Evolutionary conservation across 2,888 invertebrate species (phyloP), one percentile per base, ranked within the genome.

Genomic region (Diplolepis rosae): DNA sequence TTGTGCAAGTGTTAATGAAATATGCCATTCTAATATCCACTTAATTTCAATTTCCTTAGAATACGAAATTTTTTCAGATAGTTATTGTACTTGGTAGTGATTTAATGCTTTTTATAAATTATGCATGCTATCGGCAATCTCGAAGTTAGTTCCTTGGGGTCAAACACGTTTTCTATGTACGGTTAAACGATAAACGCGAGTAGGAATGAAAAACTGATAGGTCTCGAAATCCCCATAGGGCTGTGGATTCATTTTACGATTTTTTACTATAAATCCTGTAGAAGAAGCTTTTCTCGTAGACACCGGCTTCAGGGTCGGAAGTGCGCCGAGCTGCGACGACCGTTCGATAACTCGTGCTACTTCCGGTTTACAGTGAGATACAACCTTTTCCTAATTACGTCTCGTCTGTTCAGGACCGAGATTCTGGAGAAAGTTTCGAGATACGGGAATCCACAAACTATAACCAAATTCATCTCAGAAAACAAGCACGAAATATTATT

Each of bases 281-380:
- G 45, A 45, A 45, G 65, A 71, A 75, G 69, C 68, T 71, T 48
- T 56, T 28, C 50, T 42, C 66, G 32, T 67, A 71, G 72, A 75
- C 71, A 70, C 73, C 70, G 72, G 72, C 69, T 76, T 48, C 66
- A 69, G 71, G 76, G 77, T 75, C 72, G 80, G 80, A 81, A 81
- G 76, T 77, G 66, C 69, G 65, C 72, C 51, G 45, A 51, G 67
- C 67, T 71, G 24, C 73, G 71, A 78, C 72, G 77, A 76, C 77
- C 77, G 73, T 79, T 80, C 79, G 77, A 81, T 80, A 81, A 81
- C 77, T 75, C 79, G 72, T 75, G 74, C 78, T 78, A 77, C 78
- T 80, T 80, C 81, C 79, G 80, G 72, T 75, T 71, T 72, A 79
- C 76, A 72, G 76, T 72, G 78, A 79, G 78, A 79, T 82, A 75